Conservation (phyloP, 2,113 vertebrate species). For the Albula glossodonta region DNA sequence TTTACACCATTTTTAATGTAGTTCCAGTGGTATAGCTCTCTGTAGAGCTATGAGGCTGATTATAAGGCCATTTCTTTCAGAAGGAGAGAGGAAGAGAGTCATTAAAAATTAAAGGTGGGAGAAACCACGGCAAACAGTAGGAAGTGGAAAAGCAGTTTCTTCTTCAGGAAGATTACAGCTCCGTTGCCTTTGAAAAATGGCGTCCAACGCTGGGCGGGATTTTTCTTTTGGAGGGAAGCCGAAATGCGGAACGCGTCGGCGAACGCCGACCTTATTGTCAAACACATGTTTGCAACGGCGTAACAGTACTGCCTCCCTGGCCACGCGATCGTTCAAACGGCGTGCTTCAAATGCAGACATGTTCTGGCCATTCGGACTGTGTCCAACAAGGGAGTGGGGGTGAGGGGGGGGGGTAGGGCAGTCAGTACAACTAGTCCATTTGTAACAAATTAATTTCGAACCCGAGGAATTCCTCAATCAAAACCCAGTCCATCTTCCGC, state of each 20-base stretch:
- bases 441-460: slow-evolving; percentile 9
- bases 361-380: slow-evolving; percentile 30
- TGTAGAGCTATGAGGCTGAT: slow-evolving; percentile 5
- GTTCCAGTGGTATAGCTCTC: background rate
- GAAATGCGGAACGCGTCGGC: background rate
- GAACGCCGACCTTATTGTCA: slow-evolving; percentile 2
- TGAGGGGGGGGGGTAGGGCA: slow-evolving; percentile 13
- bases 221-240: background rate
- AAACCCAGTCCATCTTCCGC: slow-evolving; percentile 19
- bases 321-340: slow-evolving; percentile 22
- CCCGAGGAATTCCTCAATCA: slow-evolving; percentile 18
- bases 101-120: slow-evolving; percentile 25
- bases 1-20: background rate
- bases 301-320: background rate
- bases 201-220: background rate
- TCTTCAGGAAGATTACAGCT: background rate
- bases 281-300: background rate
- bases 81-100: slow-evolving; percentile 11
- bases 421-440: background rate
- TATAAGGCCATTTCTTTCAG: slow-evolving; percentile 13
- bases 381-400: slow-evolving; percentile 27
- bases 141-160: slow-evolving; percentile 8
- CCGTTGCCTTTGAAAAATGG: slow-evolving; percentile 8
- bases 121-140: background rate
- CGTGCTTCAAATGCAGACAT: slow-evolving; percentile 49